Conservation (phyloP, 2,797 vertebrate species). For the Coregonus ussuriensis region DNA sequence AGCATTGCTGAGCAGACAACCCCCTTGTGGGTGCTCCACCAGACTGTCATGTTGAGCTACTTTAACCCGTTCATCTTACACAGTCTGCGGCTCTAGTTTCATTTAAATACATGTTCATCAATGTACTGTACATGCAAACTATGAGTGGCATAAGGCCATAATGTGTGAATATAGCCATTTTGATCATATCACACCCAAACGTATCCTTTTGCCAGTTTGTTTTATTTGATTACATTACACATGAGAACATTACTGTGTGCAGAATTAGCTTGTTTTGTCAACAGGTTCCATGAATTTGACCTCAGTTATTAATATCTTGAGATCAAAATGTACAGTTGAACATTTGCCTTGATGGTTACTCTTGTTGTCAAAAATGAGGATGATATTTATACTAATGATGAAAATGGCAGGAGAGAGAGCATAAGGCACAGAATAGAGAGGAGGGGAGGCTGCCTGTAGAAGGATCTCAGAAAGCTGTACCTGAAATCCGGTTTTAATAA, state of each 20-base stretch:
- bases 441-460: constrained; percentile 26
- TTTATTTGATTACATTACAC: not conserved
- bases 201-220: not conserved
- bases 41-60: constrained; percentile 40
- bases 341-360: constrained; percentile 37
- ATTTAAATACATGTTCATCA: constrained; percentile 22
- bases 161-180: not conserved
- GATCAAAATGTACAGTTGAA: constrained; percentile 34
- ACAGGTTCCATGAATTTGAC: constrained; percentile 15
- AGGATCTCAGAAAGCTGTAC: constrained; percentile 44
- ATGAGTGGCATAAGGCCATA: constrained; percentile 3
- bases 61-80: constrained; percentile 42
- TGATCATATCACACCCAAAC: not conserved
- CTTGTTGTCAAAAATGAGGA: constrained; percentile 33
- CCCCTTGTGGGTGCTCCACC: constrained; percentile 66
- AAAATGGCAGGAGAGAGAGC: constrained; percentile 35
- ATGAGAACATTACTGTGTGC: not conserved
- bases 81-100: constrained; percentile 43
- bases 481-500: constrained; percentile 64
- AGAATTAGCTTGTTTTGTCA: not conserved
- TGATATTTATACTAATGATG: constrained; percentile 48
- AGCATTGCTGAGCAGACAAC: constrained; percentile 69
- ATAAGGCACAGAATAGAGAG: constrained; percentile 12
- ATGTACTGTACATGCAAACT: constrained; percentile 34
- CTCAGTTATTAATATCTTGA: not conserved